Conservation (phyloP, 1,140 invertebrate genomes). For the Arctopsyche grandis region DNA sequence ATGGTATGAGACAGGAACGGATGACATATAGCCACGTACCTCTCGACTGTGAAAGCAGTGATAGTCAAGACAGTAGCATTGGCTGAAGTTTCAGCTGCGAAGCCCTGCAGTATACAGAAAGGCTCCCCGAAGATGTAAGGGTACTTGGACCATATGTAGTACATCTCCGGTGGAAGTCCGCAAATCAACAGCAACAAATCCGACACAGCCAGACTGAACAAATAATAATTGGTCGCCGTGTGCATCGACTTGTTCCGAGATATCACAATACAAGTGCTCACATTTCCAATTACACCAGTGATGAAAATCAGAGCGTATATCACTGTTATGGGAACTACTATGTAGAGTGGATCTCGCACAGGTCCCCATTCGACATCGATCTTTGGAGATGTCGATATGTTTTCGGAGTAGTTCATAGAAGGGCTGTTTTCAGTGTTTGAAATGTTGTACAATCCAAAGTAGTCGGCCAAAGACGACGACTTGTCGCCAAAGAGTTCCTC, state of each 20-base stretch:
- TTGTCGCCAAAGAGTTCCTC: neutral
- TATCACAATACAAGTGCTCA: constrained; percentile 94
- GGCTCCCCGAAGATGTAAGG: constrained; percentile 88
- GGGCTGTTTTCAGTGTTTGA: constrained; percentile 13
- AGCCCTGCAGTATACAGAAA: constrained; percentile 86
- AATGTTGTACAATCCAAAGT: constrained; percentile 45
- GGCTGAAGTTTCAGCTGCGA: constrained; percentile 89
- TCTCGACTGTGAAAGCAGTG: constrained; percentile 82
- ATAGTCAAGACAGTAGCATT: constrained; percentile 93
- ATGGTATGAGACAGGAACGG: constrained; percentile 83
- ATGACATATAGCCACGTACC: constrained; percentile 83
- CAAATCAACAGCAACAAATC: constrained; percentile 89
- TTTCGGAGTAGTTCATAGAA: constrained; percentile 4
- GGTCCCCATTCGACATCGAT: constrained; percentile 59
- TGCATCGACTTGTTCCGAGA: constrained; percentile 90
- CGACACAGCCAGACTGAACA: constrained; percentile 93
- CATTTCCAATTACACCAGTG: constrained; percentile 88
- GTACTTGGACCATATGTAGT: constrained; percentile 86
- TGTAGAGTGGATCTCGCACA: constrained; percentile 73
- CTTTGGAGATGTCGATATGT: neutral
- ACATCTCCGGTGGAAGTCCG: constrained; percentile 86
- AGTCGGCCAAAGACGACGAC: constrained; percentile 44
- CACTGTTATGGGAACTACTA: constrained; percentile 81
- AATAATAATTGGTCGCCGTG: constrained; percentile 92
- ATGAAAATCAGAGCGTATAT: constrained; percentile 87